Base-by-base conservation (phyloP, 2,888 invertebrate species). In the Pseudanteris insignis region DNA sequence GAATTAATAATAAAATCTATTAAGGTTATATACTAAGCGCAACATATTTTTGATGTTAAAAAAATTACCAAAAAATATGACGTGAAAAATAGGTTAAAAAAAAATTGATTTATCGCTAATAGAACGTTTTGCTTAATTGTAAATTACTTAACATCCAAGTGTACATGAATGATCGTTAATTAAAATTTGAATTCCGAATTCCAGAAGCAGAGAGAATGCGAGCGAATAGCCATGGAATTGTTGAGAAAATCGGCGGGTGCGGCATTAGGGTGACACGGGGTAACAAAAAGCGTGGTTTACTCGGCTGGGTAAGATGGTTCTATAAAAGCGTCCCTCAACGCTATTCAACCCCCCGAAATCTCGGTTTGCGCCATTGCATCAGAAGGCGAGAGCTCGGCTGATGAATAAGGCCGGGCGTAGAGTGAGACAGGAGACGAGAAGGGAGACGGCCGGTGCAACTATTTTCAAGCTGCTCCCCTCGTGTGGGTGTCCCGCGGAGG, bases 401-500 rank as follows among this genome's bases (percentile, higher is more conserved):
- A 55, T 30, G 50, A 50, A 58, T 58, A 58, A 50, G 37, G 43
- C 24, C 43, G 25, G 29, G 44, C 34, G 10, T 29, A 29, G 46
- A 38, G 13, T 18, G 26, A 25, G 28, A 43, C 34, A 36, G n/a
- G 37, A 24, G 14, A 13, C 24, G 26, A 18, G 29, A 46, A 37
- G 55, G 44, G 50, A 44, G 32, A 34, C 48, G 54, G 47, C 43
- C 51, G 60, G 48, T 54, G 54, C 50, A 55, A 61, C 61, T 64
- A 64, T 64, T 64, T 64, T 46, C 54, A 50, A 61, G 58, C 50
- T 32, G 37, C 38, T 43, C 55, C 46, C 50, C 43, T 54, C 44
- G 61, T 61, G 64, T 58, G 57, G 50, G 53, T 57, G 40, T 33
- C 44, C 51, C 48, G 55, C 21, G 18, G 48, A 55, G 57, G 43